Evolutionary conservation across 2,888 invertebrate genomes (phyloP), one percentile per base, ranked within the genome.

Genomic region (Cephus nigrinus): DNA sequence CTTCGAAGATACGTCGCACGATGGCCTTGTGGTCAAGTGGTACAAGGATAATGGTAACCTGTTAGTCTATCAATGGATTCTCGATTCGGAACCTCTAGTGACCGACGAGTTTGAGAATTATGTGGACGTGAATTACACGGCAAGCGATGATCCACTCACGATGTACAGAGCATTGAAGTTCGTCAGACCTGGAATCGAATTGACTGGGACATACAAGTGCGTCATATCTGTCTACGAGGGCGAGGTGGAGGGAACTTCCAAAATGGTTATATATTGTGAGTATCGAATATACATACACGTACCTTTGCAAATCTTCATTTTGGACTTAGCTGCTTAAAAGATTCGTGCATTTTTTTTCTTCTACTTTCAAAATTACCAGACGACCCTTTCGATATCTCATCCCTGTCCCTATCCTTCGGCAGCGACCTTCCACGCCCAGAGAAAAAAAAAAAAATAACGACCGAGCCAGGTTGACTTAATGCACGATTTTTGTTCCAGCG

Each of bases 261-360:
- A 90, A 55, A 92, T 94, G 92, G 91, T 93, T 74, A 92, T 94
- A 81, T 94, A 93, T 84, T 93, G 94, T 94, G 88, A 93, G 93
- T 92, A 84, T 30, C 11, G 30, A 35, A 31, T 74, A 74, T 74
- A 74, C 30, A 2, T n/a, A 9, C 36, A 36, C 12, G 35, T 35
- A 30, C 3, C 11, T 30, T 4, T n/a, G 12, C 0, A 76, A 76
- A 69, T 40, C 32, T 40, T 40, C 40, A 15, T 40, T 36, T 15
- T 15, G 40, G 15, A 15, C 4, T 40, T 15, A 0, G 15, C 5
- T 15, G 15, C 15, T 15, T 1, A 5, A 40, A 15, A 5, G 5
- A 15, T 5, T 40, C 0, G 0, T 15, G 15, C 1, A 75, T 73
- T 68, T 79, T 40, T 35, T 72, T 36, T 31, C 23, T 31, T 32